A percentile compares a stretch with the other conserved stretches of the same genome.
phyloP scores from a whole-genome alignment of 2,113 vertebrate genomes.

The Podarcis raffonei region DNA sequence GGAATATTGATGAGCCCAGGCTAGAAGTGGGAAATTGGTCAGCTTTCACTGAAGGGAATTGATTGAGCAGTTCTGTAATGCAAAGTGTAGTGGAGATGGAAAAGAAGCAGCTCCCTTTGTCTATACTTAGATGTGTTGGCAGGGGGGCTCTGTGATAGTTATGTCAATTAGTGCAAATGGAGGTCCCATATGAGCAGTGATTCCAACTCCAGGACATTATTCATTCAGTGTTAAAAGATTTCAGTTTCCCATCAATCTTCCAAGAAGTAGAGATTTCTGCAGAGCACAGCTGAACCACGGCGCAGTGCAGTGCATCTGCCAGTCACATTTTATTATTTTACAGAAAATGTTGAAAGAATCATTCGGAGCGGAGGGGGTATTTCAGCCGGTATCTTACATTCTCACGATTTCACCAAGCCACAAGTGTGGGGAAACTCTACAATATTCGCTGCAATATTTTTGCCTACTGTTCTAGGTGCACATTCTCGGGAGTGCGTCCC shows the following conservation, averaged over 20 bases:
- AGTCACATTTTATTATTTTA: neutral
- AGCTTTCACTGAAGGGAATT: slow-evolving; percentile 45
- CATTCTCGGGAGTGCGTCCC: neutral
- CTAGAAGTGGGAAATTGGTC: slow-evolving; percentile 55
- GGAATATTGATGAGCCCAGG: slow-evolving; percentile 45
- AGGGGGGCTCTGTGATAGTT: slow-evolving; percentile 35
- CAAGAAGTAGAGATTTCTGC: slow-evolving; percentile 3
- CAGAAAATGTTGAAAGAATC: slow-evolving; percentile 3
- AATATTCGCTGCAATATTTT: neutral
- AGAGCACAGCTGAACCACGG: neutral
- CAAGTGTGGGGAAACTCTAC: neutral
- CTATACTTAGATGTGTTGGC: neutral
- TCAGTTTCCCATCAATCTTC: slow-evolving; percentile 19
- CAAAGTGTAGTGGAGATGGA: slow-evolving; percentile 27
- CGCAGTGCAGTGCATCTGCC: neutral
- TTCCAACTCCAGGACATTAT: slow-evolving; percentile 29
- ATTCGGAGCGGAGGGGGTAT: neutral
- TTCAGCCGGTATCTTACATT: neutral
- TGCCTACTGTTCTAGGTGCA: too few relatives aligned
- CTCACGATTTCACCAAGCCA: neutral
- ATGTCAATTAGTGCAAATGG: slow-evolving; percentile 15
- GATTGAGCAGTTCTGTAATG: slow-evolving; percentile 42
- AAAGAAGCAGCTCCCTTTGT: slow-evolving; percentile 27
- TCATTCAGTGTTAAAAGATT: neutral
- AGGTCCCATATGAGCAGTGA: neutral